These are phyloP conservation scores for Drosophila ercepeae DNA, from an alignment of 1,140 invertebrate species.

Conservation along the genomic window DNA sequence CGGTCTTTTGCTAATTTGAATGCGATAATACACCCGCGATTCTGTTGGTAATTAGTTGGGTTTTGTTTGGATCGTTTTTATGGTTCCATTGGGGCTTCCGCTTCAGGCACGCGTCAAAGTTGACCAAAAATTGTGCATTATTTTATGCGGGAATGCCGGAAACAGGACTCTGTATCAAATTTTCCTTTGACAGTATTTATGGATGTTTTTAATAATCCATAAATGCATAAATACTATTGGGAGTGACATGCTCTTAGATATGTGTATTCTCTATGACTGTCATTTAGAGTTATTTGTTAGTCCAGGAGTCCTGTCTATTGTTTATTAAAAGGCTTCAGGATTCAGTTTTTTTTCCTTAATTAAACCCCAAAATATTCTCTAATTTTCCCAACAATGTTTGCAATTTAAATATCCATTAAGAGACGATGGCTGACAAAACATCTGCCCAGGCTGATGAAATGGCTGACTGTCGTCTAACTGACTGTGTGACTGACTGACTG, in stretches of 20 bases:
- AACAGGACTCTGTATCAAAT: conserved; percentile 30
- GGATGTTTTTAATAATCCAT: not conserved
- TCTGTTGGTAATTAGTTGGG: conserved; percentile 64
- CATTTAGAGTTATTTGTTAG: too few species aligned
- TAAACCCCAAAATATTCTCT: not conserved
- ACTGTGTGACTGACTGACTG: not conserved
- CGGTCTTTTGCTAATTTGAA: conserved; percentile 60
- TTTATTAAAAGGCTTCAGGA: too few species aligned
- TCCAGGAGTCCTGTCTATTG: too few species aligned
- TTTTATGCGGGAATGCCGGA: conserved; percentile 22
- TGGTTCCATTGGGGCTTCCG: conserved; percentile 24
- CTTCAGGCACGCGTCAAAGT: conserved; percentile 56
- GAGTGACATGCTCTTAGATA: not conserved
- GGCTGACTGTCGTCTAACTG: conserved; percentile 4
- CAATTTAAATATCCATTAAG: conserved; percentile 47
- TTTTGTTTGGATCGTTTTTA: conserved; percentile 66
- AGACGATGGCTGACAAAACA: conserved; percentile 36
- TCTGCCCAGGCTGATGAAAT: conserved; percentile 34
- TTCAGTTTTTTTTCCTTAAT: too few species aligned
- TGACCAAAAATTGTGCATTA: conserved; percentile 1
- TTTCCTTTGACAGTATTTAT: not conserved
- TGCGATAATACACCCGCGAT: conserved; percentile 74
- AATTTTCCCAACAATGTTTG: conserved; percentile 9
- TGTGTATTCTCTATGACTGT: too few species aligned
- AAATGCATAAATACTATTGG: not conserved